Conservation (phyloP, 2,113 vertebrate genomes). For the Beaufortia kweichowensis region DNA sequence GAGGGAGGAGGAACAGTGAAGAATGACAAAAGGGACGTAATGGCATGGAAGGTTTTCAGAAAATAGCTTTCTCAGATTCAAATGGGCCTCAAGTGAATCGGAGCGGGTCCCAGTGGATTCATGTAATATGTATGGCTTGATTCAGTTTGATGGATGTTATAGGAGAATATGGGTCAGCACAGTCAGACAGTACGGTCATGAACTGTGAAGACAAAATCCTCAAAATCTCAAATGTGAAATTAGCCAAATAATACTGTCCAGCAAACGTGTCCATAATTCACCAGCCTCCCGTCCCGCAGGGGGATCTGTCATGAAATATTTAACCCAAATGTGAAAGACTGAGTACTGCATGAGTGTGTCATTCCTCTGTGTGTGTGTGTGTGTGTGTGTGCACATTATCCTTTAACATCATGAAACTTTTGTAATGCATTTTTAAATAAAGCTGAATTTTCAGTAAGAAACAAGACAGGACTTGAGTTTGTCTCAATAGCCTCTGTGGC, state of each 20-base stretch:
- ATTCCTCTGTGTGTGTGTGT: constrained; percentile 5
- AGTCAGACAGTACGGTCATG: neutral
- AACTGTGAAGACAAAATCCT: neutral
- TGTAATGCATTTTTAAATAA: too few species aligned
- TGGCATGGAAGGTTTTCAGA: neutral
- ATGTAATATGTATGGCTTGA: constrained; percentile 8
- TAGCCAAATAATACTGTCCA: neutral
- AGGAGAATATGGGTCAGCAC: constrained; percentile 11
- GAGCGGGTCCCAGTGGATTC: neutral
- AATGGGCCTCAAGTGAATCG: constrained; percentile 16
- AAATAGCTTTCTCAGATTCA: constrained; percentile 19
- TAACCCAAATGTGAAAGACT: neutral
- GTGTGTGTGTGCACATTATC: neutral
- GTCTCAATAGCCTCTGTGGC: too few species aligned
- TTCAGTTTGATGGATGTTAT: constrained; percentile 14
- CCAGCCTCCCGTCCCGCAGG: neutral
- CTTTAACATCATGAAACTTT: too few species aligned
- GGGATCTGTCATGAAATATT: constrained; percentile 32
- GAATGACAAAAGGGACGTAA: constrained; percentile 1
- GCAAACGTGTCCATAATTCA: constrained; percentile 31
- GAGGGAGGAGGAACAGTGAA: neutral
- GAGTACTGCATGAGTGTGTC: neutral
- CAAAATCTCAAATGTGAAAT: neutral
- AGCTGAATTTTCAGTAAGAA: too few species aligned
- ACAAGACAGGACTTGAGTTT: too few species aligned